A percentile compares a stretch with the other conserved stretches of the same genome.
Evolutionary conservation across 1,140 invertebrate genomes (phyloP).

Genomic region (Bombus picipes): DNA sequence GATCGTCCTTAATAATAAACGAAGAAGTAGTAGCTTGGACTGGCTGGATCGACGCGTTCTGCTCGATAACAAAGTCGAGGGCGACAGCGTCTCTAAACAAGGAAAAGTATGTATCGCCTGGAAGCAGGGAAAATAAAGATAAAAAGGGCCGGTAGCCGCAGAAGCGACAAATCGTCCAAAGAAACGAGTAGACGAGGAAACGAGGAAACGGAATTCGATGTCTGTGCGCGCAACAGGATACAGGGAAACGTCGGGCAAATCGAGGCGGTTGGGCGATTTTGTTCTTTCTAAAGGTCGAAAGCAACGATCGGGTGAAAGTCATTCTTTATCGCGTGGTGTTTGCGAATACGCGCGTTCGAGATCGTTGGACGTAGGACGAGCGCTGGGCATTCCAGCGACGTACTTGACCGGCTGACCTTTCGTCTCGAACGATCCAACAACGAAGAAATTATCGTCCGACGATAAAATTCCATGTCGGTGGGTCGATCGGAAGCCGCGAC

Average conservation of each 20-base stretch:
- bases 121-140: no score
- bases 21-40: no score
- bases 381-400: conserved; percentile 19
- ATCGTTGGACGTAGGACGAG: conserved; percentile 10
- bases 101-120: rapidly evolving
- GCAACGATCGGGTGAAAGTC: conserved; percentile 36
- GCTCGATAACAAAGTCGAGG: no score
- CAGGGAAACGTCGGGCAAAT: not conserved
- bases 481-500: no score
- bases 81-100: not conserved
- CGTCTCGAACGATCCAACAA: not conserved
- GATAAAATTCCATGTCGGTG: not conserved
- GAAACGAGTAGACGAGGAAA: no score
- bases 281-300: not conserved
- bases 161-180: no score
- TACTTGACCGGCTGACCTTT: conserved; percentile 48
- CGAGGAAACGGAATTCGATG: no score
- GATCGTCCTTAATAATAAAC: no score
- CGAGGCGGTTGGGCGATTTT: not conserved
- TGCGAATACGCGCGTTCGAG: conserved; percentile 10
- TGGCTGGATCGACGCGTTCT: no score
- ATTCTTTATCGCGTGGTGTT: not conserved
- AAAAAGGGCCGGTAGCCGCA: no score
- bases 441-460: not conserved
- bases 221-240: not conserved